These are phyloP conservation scores for Eristalis intricaria DNA, from an alignment of 2,888 invertebrate genomes.

Conservation along the genomic window DNA sequence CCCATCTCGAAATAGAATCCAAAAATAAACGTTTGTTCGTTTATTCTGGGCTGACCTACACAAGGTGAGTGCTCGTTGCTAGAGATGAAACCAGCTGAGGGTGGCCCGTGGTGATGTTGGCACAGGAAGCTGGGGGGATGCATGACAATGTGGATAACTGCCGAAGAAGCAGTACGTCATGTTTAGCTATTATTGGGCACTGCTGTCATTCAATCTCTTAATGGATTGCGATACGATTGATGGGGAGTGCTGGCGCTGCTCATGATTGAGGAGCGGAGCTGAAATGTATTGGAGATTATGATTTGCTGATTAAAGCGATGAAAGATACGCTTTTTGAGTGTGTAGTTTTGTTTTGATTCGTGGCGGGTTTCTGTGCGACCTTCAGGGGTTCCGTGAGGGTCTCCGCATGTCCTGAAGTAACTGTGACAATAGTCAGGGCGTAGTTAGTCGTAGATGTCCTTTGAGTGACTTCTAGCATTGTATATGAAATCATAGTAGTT, in stretches of 20 bases:
- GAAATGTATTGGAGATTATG: neutral
- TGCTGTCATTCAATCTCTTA: constrained; percentile 2
- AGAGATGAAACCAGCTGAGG: neutral
- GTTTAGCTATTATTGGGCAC: neutral
- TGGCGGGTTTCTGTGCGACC: neutral
- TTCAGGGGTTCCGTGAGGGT: neutral
- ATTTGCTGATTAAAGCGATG: neutral
- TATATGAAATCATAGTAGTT: no score
- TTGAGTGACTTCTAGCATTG: no score
- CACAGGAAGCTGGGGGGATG: neutral
- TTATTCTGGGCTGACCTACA: neutral
- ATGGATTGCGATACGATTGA: neutral
- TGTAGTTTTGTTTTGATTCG: neutral
- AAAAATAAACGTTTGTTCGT: neutral
- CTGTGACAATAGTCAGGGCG: no score
- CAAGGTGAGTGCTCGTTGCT: neutral
- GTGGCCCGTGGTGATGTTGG: no score
- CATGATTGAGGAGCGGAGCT: neutral
- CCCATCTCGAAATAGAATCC: neutral
- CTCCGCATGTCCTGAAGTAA: no score
- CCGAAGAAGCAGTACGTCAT: neutral
- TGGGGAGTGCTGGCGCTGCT: neutral
- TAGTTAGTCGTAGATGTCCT: no score
- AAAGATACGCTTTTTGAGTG: neutral
- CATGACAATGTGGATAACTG: neutral